A percentile compares a stretch with the other conserved stretches of the same genome.
These are phyloP conservation scores for Liolophura sinensis DNA, from an alignment of 1,140 invertebrate species.

Conservation along the genomic window DNA sequence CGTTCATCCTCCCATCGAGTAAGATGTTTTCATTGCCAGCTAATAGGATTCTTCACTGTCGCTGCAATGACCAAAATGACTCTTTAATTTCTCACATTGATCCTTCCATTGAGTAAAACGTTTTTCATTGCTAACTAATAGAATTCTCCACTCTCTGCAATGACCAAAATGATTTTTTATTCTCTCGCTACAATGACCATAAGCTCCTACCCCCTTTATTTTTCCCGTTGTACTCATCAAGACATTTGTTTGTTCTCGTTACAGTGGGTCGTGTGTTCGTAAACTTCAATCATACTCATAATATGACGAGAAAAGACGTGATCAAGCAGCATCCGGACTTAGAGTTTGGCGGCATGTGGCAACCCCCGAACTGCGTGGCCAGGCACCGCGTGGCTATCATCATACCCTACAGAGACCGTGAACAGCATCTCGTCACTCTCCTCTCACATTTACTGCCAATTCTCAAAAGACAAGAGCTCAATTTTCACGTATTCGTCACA, in stretches of 20 bases:
- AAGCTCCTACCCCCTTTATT: neutral
- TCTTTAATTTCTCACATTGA: too few species aligned
- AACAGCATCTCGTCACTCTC: constrained; percentile 78
- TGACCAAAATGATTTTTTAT: too few species aligned
- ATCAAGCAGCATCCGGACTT: constrained; percentile 22
- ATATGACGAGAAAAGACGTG: constrained; percentile 17
- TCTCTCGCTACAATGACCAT: neutral
- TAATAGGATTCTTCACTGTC: too few species aligned
- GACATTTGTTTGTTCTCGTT: constrained; percentile 7
- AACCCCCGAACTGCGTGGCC: constrained; percentile 35
- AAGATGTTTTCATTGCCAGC: too few species aligned
- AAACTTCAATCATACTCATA: constrained; percentile 12
- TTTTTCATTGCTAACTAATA: too few species aligned
- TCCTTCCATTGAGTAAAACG: too few species aligned
- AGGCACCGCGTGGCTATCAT: constrained; percentile 46
- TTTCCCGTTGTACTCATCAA: neutral
- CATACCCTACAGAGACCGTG: constrained; percentile 72
- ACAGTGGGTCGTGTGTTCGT: constrained; percentile 16
- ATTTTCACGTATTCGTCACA: constrained; percentile 89
- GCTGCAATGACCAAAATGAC: too few species aligned
- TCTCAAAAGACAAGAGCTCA: constrained; percentile 82
- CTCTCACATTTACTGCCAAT: constrained; percentile 89
- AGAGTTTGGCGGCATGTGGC: constrained; percentile 30
- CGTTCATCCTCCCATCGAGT: too few species aligned
- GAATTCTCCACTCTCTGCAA: too few species aligned